phyloP scores from a whole-genome alignment of 2,797 vertebrate species.

The Crypturellus tataupa region DNA sequence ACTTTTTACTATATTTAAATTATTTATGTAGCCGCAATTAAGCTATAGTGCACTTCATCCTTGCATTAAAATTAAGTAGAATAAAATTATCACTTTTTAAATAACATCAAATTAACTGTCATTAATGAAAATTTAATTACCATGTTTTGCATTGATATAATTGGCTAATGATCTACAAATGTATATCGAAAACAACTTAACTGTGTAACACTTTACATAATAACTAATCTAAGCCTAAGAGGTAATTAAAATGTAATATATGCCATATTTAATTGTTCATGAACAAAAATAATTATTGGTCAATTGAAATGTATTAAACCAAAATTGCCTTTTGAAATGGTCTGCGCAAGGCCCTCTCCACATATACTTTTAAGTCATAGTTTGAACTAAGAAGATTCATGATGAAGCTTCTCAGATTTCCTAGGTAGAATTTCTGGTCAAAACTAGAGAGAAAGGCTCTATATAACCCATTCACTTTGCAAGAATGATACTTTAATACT shows the following conservation, averaged over 20 bases:
- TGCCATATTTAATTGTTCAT: constrained; percentile 48
- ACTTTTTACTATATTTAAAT: constrained; percentile 41
- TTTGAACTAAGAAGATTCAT: neutral
- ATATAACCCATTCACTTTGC: neutral
- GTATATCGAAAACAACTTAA: constrained; percentile 58
- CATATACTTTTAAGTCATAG: neutral
- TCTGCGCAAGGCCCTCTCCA: neutral
- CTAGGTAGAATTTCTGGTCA: neutral
- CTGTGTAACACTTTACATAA: constrained; percentile 41
- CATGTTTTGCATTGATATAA: constrained; percentile 69
- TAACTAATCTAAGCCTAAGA: constrained; percentile 39
- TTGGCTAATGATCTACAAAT: constrained; percentile 76
- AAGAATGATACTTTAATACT: neutral
- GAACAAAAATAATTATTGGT: neutral
- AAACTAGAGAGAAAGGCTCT: neutral
- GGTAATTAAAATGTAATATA: constrained; percentile 50
- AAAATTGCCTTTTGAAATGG: neutral
- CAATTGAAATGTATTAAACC: neutral
- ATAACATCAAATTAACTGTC: constrained; percentile 64
- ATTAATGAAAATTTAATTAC: constrained; percentile 72
- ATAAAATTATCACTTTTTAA: constrained; percentile 67
- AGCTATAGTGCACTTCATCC: constrained; percentile 47
- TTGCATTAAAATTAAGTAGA: constrained; percentile 59
- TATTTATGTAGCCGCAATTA: constrained; percentile 61
- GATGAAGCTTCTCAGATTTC: neutral